Evolutionary conservation across 2,113 vertebrate species (phyloP).

Genomic region (Pelecanoides urinatrix): DNA sequence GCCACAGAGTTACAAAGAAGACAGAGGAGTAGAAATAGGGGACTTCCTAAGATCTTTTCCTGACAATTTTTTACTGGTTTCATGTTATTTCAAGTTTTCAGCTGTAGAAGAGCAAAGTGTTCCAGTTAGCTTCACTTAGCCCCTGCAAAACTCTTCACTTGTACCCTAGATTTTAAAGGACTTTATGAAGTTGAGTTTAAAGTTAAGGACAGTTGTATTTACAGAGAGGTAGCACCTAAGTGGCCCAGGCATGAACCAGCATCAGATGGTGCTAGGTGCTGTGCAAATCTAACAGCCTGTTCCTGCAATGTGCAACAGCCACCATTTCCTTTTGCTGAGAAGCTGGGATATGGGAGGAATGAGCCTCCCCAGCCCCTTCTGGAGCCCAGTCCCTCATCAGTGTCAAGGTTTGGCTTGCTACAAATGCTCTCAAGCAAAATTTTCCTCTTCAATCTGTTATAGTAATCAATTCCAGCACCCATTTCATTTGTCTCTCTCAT

Average conservation of each 20-base stretch:
- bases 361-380: neutral
- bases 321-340: neutral
- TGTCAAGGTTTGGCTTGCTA: neutral
- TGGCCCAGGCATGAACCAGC: rapidly evolving
- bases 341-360: neutral
- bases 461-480: neutral
- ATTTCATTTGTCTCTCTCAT: neutral
- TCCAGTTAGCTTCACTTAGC: neutral
- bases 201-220: neutral
- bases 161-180: neutral
- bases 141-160: neutral
- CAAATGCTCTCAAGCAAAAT: neutral
- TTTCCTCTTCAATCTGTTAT: neutral
- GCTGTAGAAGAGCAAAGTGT: neutral
- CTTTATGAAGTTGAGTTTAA: neutral
- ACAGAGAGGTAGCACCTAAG: neutral
- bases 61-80: neutral
- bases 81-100: neutral
- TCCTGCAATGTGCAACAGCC: neutral
- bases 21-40: neutral
- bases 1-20: neutral
- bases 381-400: neutral
- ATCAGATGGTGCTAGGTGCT: neutral
- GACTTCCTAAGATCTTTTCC: neutral
- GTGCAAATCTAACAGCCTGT: neutral